Conservation (phyloP, 1,140 invertebrate species). For the Aphis craccivora region DNA sequence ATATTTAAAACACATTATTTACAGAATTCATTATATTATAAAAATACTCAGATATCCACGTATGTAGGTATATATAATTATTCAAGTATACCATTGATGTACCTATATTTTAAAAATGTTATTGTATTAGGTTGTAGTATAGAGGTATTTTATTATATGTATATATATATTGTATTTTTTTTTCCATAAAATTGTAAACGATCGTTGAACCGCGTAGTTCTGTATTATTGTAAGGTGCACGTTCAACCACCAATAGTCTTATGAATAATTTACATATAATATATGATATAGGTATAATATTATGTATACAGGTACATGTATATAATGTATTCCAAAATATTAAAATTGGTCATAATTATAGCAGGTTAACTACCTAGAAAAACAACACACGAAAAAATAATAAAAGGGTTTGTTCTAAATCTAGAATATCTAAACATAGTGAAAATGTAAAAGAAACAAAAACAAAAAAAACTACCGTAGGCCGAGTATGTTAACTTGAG, state of each 20-base stretch:
- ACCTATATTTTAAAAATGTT: too few species aligned
- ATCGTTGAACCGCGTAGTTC: background rate
- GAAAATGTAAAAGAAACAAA: background rate
- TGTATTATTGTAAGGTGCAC: background rate
- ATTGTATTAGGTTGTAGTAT: too few species aligned
- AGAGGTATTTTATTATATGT: too few species aligned
- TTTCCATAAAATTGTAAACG: background rate
- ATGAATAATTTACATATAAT: background rate
- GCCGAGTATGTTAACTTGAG: background rate
- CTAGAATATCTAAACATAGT: background rate
- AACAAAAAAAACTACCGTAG: background rate
- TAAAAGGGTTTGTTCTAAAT: background rate
- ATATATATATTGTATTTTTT: background rate
- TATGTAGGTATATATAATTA: too few species aligned
- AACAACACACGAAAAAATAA: constrained; percentile 3
- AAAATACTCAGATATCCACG: too few species aligned
- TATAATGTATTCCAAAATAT: background rate
- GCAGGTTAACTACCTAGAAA: background rate
- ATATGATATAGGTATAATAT: background rate
- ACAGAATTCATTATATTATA: too few species aligned
- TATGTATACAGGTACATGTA: background rate
- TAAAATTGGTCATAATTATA: background rate
- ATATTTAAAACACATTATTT: too few species aligned
- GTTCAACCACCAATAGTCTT: background rate
- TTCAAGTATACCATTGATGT: too few species aligned